Evolutionary conservation across 1,140 invertebrate genomes (phyloP), one percentile per base, ranked within the genome.

Genomic region (Drosophila willistoni): DNA sequence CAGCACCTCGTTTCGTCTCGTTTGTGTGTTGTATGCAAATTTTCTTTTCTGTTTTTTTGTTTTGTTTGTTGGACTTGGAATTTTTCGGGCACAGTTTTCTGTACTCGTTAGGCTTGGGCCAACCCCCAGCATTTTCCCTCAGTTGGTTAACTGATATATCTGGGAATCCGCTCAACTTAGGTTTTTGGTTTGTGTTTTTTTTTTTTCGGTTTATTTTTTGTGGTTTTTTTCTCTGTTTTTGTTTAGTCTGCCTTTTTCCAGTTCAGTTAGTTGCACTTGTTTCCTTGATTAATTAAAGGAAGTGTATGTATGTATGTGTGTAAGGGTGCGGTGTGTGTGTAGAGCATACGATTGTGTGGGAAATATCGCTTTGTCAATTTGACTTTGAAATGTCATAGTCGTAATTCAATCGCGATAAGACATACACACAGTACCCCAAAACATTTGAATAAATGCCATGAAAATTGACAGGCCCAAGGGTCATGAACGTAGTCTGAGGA

Each of bases 11-110:
- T 22, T 29, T 10, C 55, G 59, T 73, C 84, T 89, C 84, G 84
- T 87, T 87, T 87, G 84, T 84, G 84, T 84, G 84, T 84, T 83
- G 84, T 89, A 89, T 89, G 84, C 77, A 89, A 89, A 89, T 89
- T 89, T 84, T 87, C 78, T 61, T n/a, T 44, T 60, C 63, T 57
- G 29, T 22, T 41, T 68, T 68, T 71, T 63, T 55, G 22, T 47
- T 47, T 34, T 66, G 68, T 56, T 77, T 79, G 39, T 86, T 81
- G 39, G 71, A 68, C 75, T 74, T 75, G 75, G 75, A 74, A 78
- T 74, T 78, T 78, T 51, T 51, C 44, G 71, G 75, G 67, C 68
- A 70, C 73, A 77, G 64, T 77, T 60, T 70, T 70, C 47, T 62
- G 73, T 64, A 76, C 73, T 64, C 63, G 73, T 76, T 67, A 77